Conservation (phyloP, 2,888 invertebrate genomes). For the Aproaerema taeniolella region DNA sequence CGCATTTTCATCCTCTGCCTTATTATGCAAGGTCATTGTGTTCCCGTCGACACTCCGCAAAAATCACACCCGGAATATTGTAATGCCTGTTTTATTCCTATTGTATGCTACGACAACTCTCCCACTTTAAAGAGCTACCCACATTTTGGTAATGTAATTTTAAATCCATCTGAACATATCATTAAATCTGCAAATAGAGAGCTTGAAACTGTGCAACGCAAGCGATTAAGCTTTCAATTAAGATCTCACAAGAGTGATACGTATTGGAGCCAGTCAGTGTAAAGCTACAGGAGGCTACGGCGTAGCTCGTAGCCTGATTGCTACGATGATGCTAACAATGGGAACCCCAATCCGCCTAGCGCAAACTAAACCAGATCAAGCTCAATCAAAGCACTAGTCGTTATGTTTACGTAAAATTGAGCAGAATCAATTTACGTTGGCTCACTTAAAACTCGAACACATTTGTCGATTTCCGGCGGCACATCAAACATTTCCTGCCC, state of each 20-base stretch:
- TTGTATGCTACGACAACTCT: constrained; percentile 10
- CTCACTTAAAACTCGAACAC: constrained; percentile 55
- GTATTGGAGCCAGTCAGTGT: background rate
- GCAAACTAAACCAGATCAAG: constrained; percentile 32
- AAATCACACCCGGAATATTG: constrained; percentile 31
- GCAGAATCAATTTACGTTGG: constrained; percentile 47
- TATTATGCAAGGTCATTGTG: constrained; percentile 48
- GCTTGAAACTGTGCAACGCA: background rate
- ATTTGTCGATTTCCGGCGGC: constrained; percentile 51
- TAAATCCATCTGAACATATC: constrained; percentile 4
- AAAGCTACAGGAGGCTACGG: constrained; percentile 6
- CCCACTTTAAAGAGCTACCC: no score
- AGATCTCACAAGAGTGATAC: constrained; percentile 7
- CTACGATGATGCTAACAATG: constrained; percentile 17
- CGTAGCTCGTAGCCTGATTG: constrained; percentile 16
- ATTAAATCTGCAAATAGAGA: constrained; percentile 3
- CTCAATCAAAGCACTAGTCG: constrained; percentile 42
- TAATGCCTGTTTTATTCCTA: constrained; percentile 25
- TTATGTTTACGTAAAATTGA: constrained; percentile 38
- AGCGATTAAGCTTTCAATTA: constrained; percentile 6
- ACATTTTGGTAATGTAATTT: no score
- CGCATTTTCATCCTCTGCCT: constrained; percentile 24
- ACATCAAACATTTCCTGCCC: constrained; percentile 49
- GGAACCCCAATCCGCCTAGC: constrained; percentile 7
- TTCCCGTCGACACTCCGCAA: constrained; percentile 34